Base-by-base conservation (phyloP, 1,140 invertebrate genomes). In the Drosophila elegans region DNA sequence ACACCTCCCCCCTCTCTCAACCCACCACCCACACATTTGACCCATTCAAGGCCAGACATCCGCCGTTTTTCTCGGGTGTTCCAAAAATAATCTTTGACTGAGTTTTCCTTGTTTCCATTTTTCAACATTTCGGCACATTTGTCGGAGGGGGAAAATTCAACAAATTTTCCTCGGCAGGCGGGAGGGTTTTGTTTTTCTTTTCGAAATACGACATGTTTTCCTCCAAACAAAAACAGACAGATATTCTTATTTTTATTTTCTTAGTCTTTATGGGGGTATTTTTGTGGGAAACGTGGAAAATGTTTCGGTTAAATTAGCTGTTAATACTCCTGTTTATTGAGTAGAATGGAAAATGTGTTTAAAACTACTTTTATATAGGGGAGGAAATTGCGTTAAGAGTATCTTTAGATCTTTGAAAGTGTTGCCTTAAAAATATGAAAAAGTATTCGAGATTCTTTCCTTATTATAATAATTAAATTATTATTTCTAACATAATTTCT, bases 1-100 rank as follows among this genome's bases (percentile, higher is more conserved):
- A 32, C 6, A 5, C 29, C 29, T 7, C 29, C 5, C 29, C 29
- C 29, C 42, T 34, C 41, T 12, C n/a, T 11, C 25, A 25, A 32
- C 32, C 29, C 44, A 32, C 21, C 34, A n/a, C 36, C 21, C 49
- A 27, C 67, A 54, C 52, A 64, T 16, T 41, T 69, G 64, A 69
- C 68, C 60, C 71, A 74, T 74, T 74, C 73, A 63, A 74, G 69
- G 69, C 69, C 73, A 73, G 48, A 60, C 55, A 39, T n/a, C 9
- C 27, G 60, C 25, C 9, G 4, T 52, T 52, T 45, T 39, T 3
- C 6, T 51, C 21, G 13, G 10, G 5, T 1, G n/a, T 38, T 72
- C 72, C 61, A 57, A 76, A 76, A 76, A 76, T 76, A 76, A 71
- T 71, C 64, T 57, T 71, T 71, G 51, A 48, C 64, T 69, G 64